These are phyloP conservation scores for Pterostichus madidus DNA, from an alignment of 2,888 invertebrate genomes.

Conservation along the genomic window DNA sequence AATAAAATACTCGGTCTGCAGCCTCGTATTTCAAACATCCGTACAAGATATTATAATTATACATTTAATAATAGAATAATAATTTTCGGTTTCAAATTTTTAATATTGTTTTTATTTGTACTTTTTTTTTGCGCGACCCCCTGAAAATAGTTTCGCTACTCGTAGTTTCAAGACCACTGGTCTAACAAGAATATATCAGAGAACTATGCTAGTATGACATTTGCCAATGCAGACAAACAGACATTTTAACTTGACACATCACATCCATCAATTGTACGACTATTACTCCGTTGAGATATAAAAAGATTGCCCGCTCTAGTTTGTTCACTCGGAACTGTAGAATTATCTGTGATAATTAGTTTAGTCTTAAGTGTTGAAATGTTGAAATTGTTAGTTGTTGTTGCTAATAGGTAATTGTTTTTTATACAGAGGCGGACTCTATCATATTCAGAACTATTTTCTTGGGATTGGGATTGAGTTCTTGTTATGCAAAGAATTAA, in stretches of 20 bases:
- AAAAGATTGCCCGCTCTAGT: background rate
- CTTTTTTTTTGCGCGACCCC: too few relatives aligned
- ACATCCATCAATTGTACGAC: background rate
- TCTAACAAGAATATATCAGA: background rate
- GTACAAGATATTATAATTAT: too few relatives aligned
- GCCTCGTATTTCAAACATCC: too few relatives aligned
- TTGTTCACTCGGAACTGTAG: background rate
- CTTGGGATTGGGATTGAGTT: background rate
- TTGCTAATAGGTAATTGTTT: background rate
- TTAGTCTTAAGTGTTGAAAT: background rate
- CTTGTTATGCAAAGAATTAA: too few relatives aligned
- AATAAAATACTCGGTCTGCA: too few relatives aligned
- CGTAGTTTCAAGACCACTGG: too few relatives aligned
- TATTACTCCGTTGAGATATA: background rate
- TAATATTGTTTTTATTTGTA: too few relatives aligned
- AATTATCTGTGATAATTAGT: constrained; percentile 5
- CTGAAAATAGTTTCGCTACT: too few relatives aligned
- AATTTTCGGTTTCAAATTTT: too few relatives aligned
- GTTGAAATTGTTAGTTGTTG: background rate
- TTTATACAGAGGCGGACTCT: background rate
- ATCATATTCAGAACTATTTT: background rate
- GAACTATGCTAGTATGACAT: background rate
- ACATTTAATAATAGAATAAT: too few relatives aligned
- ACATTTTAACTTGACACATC: too few relatives aligned
- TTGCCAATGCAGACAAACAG: background rate